Base-by-base conservation (phyloP, 2,888 invertebrate species). In the Xylocampa areola region DNA sequence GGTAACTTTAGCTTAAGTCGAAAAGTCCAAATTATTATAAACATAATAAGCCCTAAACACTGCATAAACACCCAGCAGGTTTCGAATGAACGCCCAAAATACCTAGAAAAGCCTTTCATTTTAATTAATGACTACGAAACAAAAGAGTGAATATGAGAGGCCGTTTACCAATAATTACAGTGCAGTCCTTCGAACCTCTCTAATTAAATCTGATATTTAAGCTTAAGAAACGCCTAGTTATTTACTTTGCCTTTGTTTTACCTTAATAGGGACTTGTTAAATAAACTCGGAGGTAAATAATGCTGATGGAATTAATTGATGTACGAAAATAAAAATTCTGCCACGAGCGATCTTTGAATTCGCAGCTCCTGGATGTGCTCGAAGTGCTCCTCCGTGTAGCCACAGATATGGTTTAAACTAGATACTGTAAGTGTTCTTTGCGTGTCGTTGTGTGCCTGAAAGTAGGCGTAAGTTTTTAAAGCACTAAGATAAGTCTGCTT, bases 161-260 rank as follows among this genome's bases (percentile, higher is more conserved):
- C 55, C 60, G 72, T 78, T 80, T 71, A 68, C 72, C 65, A 68
- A 79, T 82, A 83, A 83, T 82, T 81, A 82, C 68, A 79, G 76
- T 74, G 76, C 76, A 70, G 64, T 55, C 21, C n/a, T 49, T 32
- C 35, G 36, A 55, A 41, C 51, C 67, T 63, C 60, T 72, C 59
- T 82, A 80, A 83, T 82, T 83, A 83, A 76, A 76, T 73, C 76
- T 68, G 78, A 75, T 72, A 76, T 81, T 79, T 70, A 62, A 69
- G 48, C 67, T 59, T 41, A 57, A 49, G 37, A 62, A 52, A 58
- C 55, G 60, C 49, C 58, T 60, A 51, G 40, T 53, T 51, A 55
- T 67, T 77, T 50, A 8, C 61, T 55, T 41, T 50, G 44, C 36
- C 44, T 64, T 62, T 55, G 53, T 63, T 57, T 19, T 35, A 41